A percentile compares a stretch with the other conserved stretches of the same genome.
phyloP scores from a whole-genome alignment of 2,888 invertebrate species.

The Ichneumon xanthorius region DNA sequence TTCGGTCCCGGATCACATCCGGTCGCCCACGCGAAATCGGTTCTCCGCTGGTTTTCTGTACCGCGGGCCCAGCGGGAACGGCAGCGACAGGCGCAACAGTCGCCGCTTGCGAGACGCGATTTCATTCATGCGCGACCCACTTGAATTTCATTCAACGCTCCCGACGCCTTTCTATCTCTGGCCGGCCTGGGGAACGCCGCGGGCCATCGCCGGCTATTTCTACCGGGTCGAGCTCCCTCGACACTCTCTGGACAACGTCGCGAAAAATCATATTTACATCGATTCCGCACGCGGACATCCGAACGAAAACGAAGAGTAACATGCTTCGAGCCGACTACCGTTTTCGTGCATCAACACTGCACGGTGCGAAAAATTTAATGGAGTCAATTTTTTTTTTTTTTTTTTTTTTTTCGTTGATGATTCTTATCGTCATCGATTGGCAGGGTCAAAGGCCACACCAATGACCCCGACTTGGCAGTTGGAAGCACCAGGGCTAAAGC shows the following conservation, averaged over 20 bases:
- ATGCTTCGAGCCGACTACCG: too few species aligned
- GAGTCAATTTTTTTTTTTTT: too few species aligned
- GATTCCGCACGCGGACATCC: background rate
- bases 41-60: constrained; percentile 41
- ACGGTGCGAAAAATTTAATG: background rate
- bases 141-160: constrained; percentile 80
- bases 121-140: constrained; percentile 82
- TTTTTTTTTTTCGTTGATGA: too few species aligned
- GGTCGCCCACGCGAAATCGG: constrained; percentile 79
- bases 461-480: too few species aligned
- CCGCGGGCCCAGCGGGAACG: constrained; percentile 6
- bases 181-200: constrained; percentile 36
- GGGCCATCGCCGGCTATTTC: constrained; percentile 45
- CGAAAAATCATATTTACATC: constrained; percentile 34
- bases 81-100: constrained; percentile 25
- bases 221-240: constrained; percentile 28
- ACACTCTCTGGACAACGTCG: constrained; percentile 26
- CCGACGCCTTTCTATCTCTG: constrained; percentile 75
- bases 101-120: constrained; percentile 63
- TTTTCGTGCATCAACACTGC: background rate
- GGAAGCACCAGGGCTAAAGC: too few species aligned
- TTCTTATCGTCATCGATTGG: too few species aligned
- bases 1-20: constrained; percentile 76
- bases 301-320: background rate
- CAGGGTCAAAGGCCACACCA: too few species aligned